Conservation (phyloP, 2,113 vertebrate genomes). For the Heloderma charlesbogerti region DNA sequence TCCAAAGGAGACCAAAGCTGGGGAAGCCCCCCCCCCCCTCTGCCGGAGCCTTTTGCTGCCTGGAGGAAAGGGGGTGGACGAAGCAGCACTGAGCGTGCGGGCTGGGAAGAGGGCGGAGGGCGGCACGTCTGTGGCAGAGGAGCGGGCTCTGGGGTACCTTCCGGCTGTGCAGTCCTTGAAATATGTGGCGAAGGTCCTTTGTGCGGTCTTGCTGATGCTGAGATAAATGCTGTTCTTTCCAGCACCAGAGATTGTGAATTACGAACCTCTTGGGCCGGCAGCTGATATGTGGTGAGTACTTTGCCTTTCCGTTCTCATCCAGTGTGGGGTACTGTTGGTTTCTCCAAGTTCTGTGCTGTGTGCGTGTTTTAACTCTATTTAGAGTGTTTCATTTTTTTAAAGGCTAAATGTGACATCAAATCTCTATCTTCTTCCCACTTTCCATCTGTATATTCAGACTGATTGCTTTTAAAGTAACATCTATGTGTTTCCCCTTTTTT, state of each 20-base stretch:
- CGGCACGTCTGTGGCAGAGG: background rate
- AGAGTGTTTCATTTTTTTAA: background rate
- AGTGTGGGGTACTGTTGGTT: background rate
- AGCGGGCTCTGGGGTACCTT: background rate
- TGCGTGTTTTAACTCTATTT: background rate
- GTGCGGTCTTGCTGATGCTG: conserved; percentile 39
- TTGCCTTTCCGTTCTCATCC: too few species aligned
- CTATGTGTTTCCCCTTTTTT: conserved; percentile 47
- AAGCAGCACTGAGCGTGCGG: background rate
- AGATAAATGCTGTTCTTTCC: conserved; percentile 74
- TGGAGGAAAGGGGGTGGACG: background rate
- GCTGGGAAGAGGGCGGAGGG: background rate
- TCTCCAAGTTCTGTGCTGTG: background rate
- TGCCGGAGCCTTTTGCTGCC: background rate
- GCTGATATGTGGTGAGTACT: conserved; percentile 96
- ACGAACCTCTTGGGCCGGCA: conserved; percentile 92
- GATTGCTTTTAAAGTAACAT: background rate
- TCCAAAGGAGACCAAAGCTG: background rate
- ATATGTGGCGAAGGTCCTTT: background rate
- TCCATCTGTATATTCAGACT: background rate
- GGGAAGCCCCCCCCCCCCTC: background rate
- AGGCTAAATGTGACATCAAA: background rate
- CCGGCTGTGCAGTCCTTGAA: background rate
- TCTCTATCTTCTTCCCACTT: conserved; percentile 17
- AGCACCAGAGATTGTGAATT: conserved; percentile 99